These are phyloP conservation scores for Cochlearius cochlearius DNA, from an alignment of 2,113 vertebrate genomes.

Conservation along the genomic window DNA sequence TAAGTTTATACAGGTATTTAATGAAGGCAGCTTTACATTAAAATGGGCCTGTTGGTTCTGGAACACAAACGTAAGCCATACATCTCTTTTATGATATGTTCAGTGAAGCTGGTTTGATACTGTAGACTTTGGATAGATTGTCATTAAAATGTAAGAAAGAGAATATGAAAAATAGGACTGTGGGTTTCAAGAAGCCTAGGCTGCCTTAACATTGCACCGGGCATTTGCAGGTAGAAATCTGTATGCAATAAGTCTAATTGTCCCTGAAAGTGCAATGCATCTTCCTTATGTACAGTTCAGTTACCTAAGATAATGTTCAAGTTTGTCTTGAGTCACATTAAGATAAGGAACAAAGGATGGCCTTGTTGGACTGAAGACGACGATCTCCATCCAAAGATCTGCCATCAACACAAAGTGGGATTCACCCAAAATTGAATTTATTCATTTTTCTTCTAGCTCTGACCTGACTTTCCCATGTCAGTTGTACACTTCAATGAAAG, in stretches of 20 bases:
- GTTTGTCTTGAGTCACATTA: background rate
- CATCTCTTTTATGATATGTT: background rate
- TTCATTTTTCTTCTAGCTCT: background rate
- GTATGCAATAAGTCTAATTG: background rate
- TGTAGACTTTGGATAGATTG: background rate
- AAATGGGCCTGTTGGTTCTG: background rate
- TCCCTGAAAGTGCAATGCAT: background rate
- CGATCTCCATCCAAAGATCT: background rate
- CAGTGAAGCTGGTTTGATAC: background rate
- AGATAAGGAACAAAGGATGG: background rate
- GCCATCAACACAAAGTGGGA: background rate
- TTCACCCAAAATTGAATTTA: background rate
- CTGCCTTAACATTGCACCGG: background rate
- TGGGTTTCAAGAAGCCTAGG: background rate
- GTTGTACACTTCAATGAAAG: background rate
- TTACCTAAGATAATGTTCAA: background rate
- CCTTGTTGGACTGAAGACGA: background rate
- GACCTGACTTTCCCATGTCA: background rate
- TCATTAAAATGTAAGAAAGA: background rate
- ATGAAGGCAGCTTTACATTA: background rate
- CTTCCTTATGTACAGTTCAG: background rate
- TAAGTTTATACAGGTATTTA: background rate
- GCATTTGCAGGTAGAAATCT: background rate
- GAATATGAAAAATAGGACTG: background rate
- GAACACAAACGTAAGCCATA: background rate